Base-by-base conservation (phyloP, 2,888 invertebrate species). In the Noctua pronuba region DNA sequence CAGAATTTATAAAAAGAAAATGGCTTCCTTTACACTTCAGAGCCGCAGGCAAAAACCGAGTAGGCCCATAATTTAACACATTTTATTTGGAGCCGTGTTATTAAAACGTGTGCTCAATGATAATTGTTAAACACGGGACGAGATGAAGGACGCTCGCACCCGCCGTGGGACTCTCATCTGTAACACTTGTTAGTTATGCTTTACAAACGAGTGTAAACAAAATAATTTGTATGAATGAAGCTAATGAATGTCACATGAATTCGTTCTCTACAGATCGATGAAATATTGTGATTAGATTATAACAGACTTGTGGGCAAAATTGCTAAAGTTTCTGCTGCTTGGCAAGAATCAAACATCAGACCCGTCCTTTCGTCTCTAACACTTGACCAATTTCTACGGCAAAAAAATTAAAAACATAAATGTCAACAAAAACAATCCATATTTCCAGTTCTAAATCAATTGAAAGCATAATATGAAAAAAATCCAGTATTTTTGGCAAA, bases 31-130 rank as follows among this genome's bases (percentile, higher is more conserved):
- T 62, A 58, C 28, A 58, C 67, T 10, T 64, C 24, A 70, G 44
- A 67, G 62, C 83, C 58, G 44, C 62, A 8, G 28, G 75, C 75
- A 52, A 44, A 62, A 78, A 73, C 46, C 10, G 58, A 41, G 44
- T 69, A 86, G 70, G 79, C 60, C 83, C 68, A 68, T 82, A 82
- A 76, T 73, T 83, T 58, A 68, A 68, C 31, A 67, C 31, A 46
- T 72, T 82, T 77, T 65, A 72, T 82, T 78, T 38, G 49, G 21
- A 66, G 65, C 62, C 16, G 18, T 84, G 76, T 66, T 79, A 74
- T 75, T 82, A 83, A 78, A 75, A 46, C 55, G 62, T 78, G 44
- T 70, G 83, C 83, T 70, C 75, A 82, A 82, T 82, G 52, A 77
- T 86, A 75, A 86, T 83, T 84, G 72, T 82, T 77, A 64, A 24